These are phyloP conservation scores for Isoperla grammatica DNA, from an alignment of 2,888 invertebrate genomes.

Conservation along the genomic window DNA sequence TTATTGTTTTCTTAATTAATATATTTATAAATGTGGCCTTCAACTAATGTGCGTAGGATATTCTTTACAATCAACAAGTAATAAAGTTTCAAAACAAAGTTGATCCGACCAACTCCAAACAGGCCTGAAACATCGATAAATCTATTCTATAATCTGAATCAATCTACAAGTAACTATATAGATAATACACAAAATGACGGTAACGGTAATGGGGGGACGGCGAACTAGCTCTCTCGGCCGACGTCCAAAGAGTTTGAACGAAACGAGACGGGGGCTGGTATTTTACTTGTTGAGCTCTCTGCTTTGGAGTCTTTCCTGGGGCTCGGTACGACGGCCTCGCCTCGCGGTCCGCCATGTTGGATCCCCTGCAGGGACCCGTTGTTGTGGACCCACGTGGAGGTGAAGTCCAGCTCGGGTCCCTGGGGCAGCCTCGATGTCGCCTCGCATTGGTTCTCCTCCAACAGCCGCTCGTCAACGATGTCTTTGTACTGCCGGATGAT, in stretches of 20 bases:
- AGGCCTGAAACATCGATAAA: conserved; percentile 38
- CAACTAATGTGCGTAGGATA: no score
- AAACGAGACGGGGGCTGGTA: conserved; percentile 48
- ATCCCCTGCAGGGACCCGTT: conserved; percentile 56
- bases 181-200: neutral
- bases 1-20: neutral
- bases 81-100: neutral
- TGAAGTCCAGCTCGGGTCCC: conserved; percentile 49
- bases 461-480: conserved; percentile 33
- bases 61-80: neutral
- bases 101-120: neutral
- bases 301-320: conserved; percentile 51
- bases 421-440: conserved; percentile 26
- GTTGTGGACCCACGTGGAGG: conserved; percentile 67
- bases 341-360: conserved; percentile 37
- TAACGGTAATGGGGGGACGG: no score
- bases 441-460: conserved; percentile 30
- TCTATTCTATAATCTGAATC: conserved; percentile 33
- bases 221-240: conserved; percentile 37
- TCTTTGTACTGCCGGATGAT: conserved; percentile 54
- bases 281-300: conserved; percentile 46
- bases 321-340: conserved; percentile 38
- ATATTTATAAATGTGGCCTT: neutral
- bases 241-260: conserved; percentile 27
- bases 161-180: neutral